A percentile compares a stretch with the other conserved stretches of the same genome.
These are phyloP conservation scores for Chironomus riparius DNA, from an alignment of 2,888 invertebrate species.

Conservation along the genomic window DNA sequence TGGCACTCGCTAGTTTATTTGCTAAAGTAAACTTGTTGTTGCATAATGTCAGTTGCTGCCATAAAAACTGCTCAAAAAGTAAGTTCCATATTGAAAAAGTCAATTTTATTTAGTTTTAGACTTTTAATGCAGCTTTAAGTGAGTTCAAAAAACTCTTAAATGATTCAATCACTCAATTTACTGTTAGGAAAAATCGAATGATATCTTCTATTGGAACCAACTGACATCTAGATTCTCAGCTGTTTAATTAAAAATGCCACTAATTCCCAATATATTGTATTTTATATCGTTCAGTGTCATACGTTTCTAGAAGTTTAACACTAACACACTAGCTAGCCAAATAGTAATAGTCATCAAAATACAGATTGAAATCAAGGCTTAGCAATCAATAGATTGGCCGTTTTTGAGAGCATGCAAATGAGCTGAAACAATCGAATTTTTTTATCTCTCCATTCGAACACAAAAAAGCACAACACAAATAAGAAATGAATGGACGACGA, in stretches of 20 bases:
- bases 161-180: neutral
- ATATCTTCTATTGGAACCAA: neutral
- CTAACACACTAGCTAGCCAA: too few relatives aligned
- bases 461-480: too few relatives aligned
- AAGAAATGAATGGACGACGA: too few relatives aligned
- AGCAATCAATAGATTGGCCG: too few relatives aligned
- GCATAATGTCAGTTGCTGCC: neutral
- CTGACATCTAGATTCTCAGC: too few relatives aligned
- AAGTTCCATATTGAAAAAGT: neutral
- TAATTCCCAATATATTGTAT: too few relatives aligned
- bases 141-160: neutral
- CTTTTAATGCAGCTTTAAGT: neutral
- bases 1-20: too few relatives aligned
- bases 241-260: too few relatives aligned
- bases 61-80: slow-evolving; percentile 4
- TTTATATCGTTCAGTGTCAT: too few relatives aligned
- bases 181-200: neutral
- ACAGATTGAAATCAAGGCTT: neutral
- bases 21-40: neutral
- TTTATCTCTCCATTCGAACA: slow-evolving; percentile 11
- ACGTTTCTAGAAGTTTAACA: too few relatives aligned
- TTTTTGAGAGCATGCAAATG: slow-evolving; percentile 22
- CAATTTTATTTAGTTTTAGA: neutral
- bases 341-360: neutral
- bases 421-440: neutral